Conservation (phyloP, 2,113 vertebrate genomes). For the Leucosticte australis region DNA sequence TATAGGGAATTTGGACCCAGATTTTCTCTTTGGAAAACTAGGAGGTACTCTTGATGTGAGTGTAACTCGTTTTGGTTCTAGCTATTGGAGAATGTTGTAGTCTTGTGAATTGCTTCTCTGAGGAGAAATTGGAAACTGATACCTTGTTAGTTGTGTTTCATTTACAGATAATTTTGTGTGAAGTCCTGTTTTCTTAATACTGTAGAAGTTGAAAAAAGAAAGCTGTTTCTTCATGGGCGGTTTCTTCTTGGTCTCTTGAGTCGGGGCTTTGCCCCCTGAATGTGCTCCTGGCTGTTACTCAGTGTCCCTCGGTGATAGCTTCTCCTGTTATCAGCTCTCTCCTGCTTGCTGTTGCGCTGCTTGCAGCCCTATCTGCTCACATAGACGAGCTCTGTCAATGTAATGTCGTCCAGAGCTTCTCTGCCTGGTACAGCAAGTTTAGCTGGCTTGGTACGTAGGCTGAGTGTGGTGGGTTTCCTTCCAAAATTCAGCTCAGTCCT, state of each 20-base stretch:
- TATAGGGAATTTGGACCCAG: neutral
- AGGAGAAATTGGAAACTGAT: neutral
- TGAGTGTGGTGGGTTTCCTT: neutral
- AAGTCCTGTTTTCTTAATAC: neutral
- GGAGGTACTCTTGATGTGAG: neutral
- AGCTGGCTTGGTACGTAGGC: neutral
- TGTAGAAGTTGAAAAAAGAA: neutral
- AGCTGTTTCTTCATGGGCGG: neutral
- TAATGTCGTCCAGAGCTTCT: neutral
- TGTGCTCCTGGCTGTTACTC: neutral
- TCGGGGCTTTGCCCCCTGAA: neutral
- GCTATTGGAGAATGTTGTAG: fast-evolving
- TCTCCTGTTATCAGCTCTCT: neutral
- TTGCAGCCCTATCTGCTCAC: neutral
- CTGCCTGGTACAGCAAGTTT: neutral
- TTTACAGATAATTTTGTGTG: neutral
- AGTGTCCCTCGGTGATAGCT: neutral
- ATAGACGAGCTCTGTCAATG: neutral
- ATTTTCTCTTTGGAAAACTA: neutral
- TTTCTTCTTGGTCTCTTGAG: neutral
- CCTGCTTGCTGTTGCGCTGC: neutral
- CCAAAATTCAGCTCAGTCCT: neutral
- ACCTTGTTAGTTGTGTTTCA: neutral
- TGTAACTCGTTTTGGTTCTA: neutral
- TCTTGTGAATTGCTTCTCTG: neutral